Percentiles rank a stretch among this genome's conserved stretches.
Conservation (phyloP, 2,797 vertebrate genomes). For the Hydrocynus forskahlii region DNA sequence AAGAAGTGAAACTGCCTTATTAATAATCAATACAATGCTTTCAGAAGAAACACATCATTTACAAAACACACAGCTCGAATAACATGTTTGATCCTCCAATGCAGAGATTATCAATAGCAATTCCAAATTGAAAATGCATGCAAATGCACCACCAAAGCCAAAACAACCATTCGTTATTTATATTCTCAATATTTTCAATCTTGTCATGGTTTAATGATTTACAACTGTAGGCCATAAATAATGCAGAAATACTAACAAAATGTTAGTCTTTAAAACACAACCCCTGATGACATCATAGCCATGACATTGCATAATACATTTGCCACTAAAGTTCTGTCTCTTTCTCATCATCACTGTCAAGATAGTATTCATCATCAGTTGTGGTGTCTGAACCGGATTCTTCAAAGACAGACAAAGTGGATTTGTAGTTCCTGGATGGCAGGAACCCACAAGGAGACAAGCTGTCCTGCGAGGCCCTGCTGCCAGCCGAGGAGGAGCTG, state of each 20-base stretch:
- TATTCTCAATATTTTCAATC: no score
- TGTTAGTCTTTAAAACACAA: neutral
- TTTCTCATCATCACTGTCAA: slow-evolving; percentile 82
- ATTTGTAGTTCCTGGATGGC: slow-evolving; percentile 71
- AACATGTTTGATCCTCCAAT: neutral
- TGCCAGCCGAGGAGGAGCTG: slow-evolving; percentile 65
- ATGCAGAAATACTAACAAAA: slow-evolving; percentile 17
- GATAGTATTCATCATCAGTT: slow-evolving; percentile 94
- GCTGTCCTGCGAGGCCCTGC: slow-evolving; percentile 65
- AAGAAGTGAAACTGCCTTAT: neutral
- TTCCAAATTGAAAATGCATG: slow-evolving; percentile 1
- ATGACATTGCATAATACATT: neutral
- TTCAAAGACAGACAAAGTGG: slow-evolving; percentile 75
- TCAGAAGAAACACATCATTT: neutral
- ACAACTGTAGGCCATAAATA: neutral
- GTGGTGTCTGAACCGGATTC: slow-evolving; percentile 84
- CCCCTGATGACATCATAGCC: neutral
- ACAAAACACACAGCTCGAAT: slow-evolving; percentile 11
- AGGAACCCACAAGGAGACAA: slow-evolving; percentile 67
- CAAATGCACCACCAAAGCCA: neutral
- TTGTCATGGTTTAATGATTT: no score
- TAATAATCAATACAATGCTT: neutral
- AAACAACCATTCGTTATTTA: neutral
- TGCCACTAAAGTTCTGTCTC: slow-evolving; percentile 88
- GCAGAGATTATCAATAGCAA: slow-evolving; percentile 12